Evolutionary conservation across 2,113 vertebrate genomes (phyloP).

Genomic region (Syrrhaptes paradoxus): DNA sequence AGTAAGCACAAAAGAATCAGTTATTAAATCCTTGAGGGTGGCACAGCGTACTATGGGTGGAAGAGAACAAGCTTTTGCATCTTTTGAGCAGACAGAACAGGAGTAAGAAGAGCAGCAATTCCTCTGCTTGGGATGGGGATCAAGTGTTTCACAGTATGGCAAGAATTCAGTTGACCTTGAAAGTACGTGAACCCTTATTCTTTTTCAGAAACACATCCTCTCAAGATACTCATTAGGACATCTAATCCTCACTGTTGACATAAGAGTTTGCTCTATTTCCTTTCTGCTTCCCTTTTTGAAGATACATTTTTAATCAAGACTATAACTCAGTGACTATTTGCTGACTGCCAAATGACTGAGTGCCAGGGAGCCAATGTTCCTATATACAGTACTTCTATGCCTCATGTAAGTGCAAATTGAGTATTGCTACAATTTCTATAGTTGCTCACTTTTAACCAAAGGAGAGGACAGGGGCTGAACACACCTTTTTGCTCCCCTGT

Average conservation of each 20-base stretch:
- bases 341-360: not conserved
- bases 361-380: not conserved
- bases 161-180: not conserved
- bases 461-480: not conserved
- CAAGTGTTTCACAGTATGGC: not conserved
- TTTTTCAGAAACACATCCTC: not conserved
- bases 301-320: not conserved
- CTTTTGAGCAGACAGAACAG: not conserved
- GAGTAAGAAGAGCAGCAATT: not conserved
- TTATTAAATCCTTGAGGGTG: not conserved
- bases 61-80: not conserved
- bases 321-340: not conserved
- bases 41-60: not conserved
- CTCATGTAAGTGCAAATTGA: not conserved
- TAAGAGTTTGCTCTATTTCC: not conserved
- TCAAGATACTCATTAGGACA: not conserved
- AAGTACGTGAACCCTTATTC: accelerated
- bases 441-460: not conserved
- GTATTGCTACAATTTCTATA: accelerated
- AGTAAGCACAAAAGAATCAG: not conserved
- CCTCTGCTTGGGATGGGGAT: not conserved
- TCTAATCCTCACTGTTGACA: not conserved
- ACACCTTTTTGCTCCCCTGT: not conserved
- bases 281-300: not conserved
- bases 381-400: not conserved